Evolutionary conservation across 2,888 invertebrate genomes (phyloP).

Genomic region (Ceramica pisi): DNA sequence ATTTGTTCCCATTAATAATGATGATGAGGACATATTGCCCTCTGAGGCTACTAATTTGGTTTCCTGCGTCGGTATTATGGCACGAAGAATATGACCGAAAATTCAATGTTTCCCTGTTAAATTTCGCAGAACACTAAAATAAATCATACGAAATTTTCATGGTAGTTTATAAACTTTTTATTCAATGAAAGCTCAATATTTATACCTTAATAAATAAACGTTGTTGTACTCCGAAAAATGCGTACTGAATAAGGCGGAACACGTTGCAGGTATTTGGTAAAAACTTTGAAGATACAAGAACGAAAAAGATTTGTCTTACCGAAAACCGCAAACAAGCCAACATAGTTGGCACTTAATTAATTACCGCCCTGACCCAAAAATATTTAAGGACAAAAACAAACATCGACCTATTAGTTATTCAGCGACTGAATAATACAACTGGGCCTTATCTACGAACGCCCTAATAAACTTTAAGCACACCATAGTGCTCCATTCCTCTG

Average conservation of each 20-base stretch:
- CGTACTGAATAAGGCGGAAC: too few species aligned
- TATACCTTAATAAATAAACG: not conserved
- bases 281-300: not conserved
- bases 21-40: conserved; percentile 82
- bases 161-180: not conserved
- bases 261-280: not conserved
- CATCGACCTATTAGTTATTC: conserved; percentile 73
- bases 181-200: not conserved
- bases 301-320: not conserved
- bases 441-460: conserved; percentile 83
- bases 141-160: not conserved
- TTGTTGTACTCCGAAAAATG: too few species aligned
- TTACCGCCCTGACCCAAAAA: conserved; percentile 61
- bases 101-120: conserved; percentile 23
- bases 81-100: conserved; percentile 23
- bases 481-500: conserved; percentile 82
- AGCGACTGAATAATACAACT: conserved; percentile 78
- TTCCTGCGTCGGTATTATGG: conserved; percentile 54
- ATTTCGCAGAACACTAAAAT: conserved; percentile 15
- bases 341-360: conserved; percentile 48
- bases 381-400: conserved; percentile 65
- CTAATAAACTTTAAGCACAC: conserved; percentile 79
- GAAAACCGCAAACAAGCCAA: conserved; percentile 20
- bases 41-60: conserved; percentile 66
- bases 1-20: conserved; percentile 87